Evolutionary conservation across 2,797 vertebrate genomes (phyloP).

Genomic region (Sebastes cheni): DNA sequence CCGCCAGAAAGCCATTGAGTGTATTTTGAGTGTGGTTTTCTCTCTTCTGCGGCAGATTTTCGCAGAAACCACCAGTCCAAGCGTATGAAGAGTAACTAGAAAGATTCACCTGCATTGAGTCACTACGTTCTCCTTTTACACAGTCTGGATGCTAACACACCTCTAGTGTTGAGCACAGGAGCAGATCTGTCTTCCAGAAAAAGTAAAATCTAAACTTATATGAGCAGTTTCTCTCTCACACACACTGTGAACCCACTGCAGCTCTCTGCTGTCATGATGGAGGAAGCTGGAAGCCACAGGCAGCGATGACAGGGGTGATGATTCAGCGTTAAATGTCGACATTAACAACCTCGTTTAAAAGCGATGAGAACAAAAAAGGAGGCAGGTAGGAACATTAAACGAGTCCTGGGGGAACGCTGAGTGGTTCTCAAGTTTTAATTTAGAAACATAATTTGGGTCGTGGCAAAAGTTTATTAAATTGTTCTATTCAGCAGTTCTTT

Average conservation of each 20-base stretch:
- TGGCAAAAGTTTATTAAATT: not conserved
- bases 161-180: not conserved
- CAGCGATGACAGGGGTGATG: constrained; percentile 56
- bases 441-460: not conserved
- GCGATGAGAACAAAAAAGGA: constrained; percentile 16
- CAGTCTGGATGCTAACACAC: not conserved
- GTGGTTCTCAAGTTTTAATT: not conserved
- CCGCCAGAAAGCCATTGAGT: not conserved
- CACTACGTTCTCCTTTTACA: not conserved
- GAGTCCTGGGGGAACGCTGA: constrained; percentile 37
- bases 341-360: constrained; percentile 1
- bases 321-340: constrained; percentile 32
- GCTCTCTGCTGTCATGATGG: constrained; percentile 34
- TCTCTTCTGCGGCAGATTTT: not conserved
- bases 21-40: not conserved
- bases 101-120: too few relatives aligned
- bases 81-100: not conserved
- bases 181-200: not conserved
- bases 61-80: not conserved
- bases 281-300: constrained; percentile 66
- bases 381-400: not conserved
- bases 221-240: not conserved
- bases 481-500: not conserved
- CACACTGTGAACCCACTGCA: not conserved
- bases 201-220: not conserved